A percentile compares a stretch with the other conserved stretches of the same genome.
Evolutionary conservation across 2,797 vertebrate species (phyloP).

Genomic region (Phoebastria nigripes): DNA sequence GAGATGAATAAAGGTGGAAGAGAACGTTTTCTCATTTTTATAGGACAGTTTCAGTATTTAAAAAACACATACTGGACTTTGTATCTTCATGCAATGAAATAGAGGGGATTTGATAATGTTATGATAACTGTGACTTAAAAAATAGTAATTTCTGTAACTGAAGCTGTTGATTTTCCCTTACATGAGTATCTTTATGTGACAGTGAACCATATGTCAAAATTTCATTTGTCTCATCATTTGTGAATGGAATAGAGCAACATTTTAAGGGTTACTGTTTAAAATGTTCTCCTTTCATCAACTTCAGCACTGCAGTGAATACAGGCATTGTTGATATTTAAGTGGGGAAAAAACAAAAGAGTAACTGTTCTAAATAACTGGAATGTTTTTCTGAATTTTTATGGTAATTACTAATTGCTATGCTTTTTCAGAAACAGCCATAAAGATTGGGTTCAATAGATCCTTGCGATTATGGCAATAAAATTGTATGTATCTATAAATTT

Average conservation of each 20-base stretch:
- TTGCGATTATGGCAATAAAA: neutral
- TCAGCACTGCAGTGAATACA: constrained; percentile 49
- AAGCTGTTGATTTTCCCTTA: neutral
- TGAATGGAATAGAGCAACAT: constrained; percentile 23
- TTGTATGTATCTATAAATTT: neutral
- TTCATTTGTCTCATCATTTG: neutral
- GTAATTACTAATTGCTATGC: constrained; percentile 48
- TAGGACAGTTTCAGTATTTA: neutral
- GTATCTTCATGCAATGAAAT: neutral
- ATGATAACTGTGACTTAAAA: neutral
- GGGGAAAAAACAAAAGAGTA: constrained; percentile 27
- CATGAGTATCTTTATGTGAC: neutral
- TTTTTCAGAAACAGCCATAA: neutral
- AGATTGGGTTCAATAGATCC: neutral
- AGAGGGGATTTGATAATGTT: neutral
- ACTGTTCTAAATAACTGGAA: constrained; percentile 61
- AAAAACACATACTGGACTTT: neutral
- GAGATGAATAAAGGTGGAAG: neutral
- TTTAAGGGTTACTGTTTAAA: constrained; percentile 44
- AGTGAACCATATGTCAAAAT: neutral
- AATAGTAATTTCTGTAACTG: neutral
- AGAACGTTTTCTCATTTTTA: neutral
- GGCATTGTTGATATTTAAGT: constrained; percentile 54
- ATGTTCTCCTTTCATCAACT: constrained; percentile 33
- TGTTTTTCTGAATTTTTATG: constrained; percentile 65